Base-by-base conservation (phyloP, 2,797 vertebrate genomes). In the Hylomyscus alleni region DNA sequence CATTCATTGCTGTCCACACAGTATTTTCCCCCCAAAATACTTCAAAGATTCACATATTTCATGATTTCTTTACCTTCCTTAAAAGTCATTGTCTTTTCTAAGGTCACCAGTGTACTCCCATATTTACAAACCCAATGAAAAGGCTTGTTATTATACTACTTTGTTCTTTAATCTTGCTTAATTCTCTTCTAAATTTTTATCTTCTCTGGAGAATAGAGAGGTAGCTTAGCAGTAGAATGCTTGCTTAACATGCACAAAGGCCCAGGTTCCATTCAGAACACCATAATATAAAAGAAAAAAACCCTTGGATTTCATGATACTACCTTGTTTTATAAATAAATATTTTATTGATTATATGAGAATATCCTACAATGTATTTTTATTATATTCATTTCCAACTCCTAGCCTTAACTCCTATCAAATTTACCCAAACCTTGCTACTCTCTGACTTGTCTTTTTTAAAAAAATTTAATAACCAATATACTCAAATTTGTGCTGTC, bases 111-210 rank as follows among this genome's bases (percentile, higher is more conserved):
- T 76, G 22, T 92, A 44, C 3, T 95, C 22, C 56, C 56, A 52
- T 50, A 76, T 62, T 89, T 76, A 87, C 1, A 83, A 97, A 76
- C 15, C 1, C 24, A 93, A 20, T 75, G 50, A 72, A 83, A 89
- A 76, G 75, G 87, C 44, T 89, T 87, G 83, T 37, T n/a, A 75
- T 54, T 15, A 34, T 89, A 85, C 22, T 90, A 80, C 5, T 94
- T 88, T 50, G 81, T 95, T 94, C 47, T 11, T 91, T 89, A 54
- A 76, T 76, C 15, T 86, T n/a, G 78, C 40, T 73, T 90, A 20
- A 89, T 73, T 73, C 13, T 6, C 2, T 95, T 73, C 81, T 72
- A 93, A 95, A 76, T 72, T 86, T 69, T 76, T n/a, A 34, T 69
- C 29, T 92, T 89, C 90, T 78, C 40, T 72, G 84, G 47, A 50